A percentile compares a stretch with the other conserved stretches of the same genome.
Conservation (phyloP, 1,140 invertebrate species). For the Oscheius sp. region DNA sequence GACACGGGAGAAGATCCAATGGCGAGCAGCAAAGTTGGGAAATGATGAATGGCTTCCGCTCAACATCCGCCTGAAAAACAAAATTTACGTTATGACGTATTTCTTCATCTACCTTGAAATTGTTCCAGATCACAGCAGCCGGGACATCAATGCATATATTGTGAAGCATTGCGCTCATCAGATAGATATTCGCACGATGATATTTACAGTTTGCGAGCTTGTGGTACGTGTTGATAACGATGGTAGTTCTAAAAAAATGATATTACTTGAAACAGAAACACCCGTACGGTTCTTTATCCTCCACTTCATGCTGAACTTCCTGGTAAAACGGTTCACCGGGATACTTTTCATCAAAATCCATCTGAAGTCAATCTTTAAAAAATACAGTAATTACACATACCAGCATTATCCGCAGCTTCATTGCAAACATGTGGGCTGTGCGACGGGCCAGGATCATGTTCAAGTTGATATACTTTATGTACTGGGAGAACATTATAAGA, state of each 20-base stretch:
- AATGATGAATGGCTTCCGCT: background rate
- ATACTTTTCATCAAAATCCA: background rate
- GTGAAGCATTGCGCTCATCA: slow-evolving; percentile 4
- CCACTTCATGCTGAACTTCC: background rate
- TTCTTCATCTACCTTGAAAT: background rate
- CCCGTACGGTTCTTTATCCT: background rate
- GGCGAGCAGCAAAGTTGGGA: slow-evolving; percentile 20
- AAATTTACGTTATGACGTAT: background rate
- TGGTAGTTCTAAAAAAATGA: background rate
- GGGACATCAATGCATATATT: background rate
- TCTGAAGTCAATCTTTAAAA: background rate
- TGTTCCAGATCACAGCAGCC: slow-evolving; percentile 16
- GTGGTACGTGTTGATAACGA: background rate
- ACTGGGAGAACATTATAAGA: background rate
- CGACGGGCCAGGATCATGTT: background rate
- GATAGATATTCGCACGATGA: background rate
- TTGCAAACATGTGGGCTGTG: background rate
- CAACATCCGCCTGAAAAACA: background rate
- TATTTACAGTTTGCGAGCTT: background rate
- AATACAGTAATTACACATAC: background rate
- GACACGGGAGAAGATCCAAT: slow-evolving; percentile 23
- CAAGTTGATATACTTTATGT: background rate
- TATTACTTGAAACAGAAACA: background rate
- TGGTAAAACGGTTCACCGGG: background rate
- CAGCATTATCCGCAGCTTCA: background rate